Evolutionary conservation across 2,888 invertebrate species (phyloP).

Genomic region (Globia sparganii): DNA sequence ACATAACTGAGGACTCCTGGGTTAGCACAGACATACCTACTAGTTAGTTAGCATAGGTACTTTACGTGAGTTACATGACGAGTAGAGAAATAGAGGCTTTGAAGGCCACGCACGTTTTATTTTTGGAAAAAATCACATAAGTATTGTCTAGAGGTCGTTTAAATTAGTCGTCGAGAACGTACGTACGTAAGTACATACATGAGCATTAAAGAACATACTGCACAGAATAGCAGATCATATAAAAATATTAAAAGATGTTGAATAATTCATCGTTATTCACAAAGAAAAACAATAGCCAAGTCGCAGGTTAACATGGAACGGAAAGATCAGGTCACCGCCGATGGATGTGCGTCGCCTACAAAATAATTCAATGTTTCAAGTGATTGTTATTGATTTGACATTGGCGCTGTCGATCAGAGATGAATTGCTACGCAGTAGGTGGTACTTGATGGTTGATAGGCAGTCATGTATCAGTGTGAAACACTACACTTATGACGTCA

Average conservation of each 20-base stretch:
- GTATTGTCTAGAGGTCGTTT: constrained; percentile 1
- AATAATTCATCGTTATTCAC: constrained; percentile 22
- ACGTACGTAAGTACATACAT: no score
- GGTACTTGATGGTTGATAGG: constrained; percentile 19
- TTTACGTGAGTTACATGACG: not conserved
- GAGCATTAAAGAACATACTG: constrained; percentile 4
- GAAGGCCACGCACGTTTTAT: not conserved
- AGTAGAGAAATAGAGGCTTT: not conserved
- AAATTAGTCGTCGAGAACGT: not conserved
- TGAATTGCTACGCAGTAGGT: constrained; percentile 70
- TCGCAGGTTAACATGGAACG: constrained; percentile 47
- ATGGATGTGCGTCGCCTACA: constrained; percentile 75
- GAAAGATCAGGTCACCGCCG: constrained; percentile 67
- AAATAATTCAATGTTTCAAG: constrained; percentile 75
- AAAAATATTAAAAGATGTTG: not conserved
- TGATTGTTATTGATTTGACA: constrained; percentile 83
- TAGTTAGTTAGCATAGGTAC: no score
- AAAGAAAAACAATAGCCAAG: constrained; percentile 35
- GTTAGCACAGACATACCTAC: not conserved
- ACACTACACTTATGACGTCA: constrained; percentile 17
- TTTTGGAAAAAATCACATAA: not conserved
- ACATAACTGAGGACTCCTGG: not conserved
- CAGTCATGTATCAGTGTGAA: constrained; percentile 8
- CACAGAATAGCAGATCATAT: not conserved
- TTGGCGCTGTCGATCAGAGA: constrained; percentile 80